Evolutionary conservation across 2,888 invertebrate genomes (phyloP).

Genomic region (Pedicia rivosa): DNA sequence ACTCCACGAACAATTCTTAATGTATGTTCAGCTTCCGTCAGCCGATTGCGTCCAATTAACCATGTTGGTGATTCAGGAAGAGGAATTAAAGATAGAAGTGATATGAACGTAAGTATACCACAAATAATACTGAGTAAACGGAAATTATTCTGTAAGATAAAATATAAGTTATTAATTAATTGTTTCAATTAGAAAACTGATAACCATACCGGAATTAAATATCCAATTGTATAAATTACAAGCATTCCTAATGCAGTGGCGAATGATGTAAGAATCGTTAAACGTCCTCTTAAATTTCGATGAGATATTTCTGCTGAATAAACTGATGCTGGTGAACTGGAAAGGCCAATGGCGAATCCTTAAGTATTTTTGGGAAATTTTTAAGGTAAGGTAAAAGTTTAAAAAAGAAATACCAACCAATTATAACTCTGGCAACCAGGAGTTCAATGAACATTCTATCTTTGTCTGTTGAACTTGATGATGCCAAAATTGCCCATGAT

Average conservation of each 20-base stretch:
- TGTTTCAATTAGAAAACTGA: too few species aligned
- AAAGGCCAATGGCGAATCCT: slow-evolving; percentile 25
- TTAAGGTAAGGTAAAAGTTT: background rate
- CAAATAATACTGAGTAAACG: slow-evolving; percentile 23
- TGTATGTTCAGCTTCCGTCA: slow-evolving; percentile 39
- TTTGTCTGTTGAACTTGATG: slow-evolving; percentile 17
- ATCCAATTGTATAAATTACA: slow-evolving; percentile 43
- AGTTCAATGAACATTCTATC: slow-evolving; percentile 21
- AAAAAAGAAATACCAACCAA: slow-evolving; percentile 18
- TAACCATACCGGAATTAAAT: slow-evolving; percentile 24
- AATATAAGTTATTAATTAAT: too few species aligned
- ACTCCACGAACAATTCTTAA: slow-evolving; percentile 47
- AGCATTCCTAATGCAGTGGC: slow-evolving; percentile 47
- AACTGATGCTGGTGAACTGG: slow-evolving; percentile 26
- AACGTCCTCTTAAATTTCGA: slow-evolving; percentile 44
- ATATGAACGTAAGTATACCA: slow-evolving; percentile 22
- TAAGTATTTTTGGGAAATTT: background rate
- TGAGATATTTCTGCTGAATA: slow-evolving; percentile 30
- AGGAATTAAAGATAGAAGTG: slow-evolving; percentile 32
- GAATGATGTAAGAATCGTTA: slow-evolving; percentile 44
- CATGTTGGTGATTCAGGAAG: slow-evolving; percentile 54
- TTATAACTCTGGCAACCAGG: slow-evolving; percentile 22
- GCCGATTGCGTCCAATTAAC: slow-evolving; percentile 42
- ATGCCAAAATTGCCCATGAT: slow-evolving; percentile 24
- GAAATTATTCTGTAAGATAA: too few species aligned